Base-by-base conservation (phyloP, 2,888 invertebrate species). In the Drosophila yooni region DNA sequence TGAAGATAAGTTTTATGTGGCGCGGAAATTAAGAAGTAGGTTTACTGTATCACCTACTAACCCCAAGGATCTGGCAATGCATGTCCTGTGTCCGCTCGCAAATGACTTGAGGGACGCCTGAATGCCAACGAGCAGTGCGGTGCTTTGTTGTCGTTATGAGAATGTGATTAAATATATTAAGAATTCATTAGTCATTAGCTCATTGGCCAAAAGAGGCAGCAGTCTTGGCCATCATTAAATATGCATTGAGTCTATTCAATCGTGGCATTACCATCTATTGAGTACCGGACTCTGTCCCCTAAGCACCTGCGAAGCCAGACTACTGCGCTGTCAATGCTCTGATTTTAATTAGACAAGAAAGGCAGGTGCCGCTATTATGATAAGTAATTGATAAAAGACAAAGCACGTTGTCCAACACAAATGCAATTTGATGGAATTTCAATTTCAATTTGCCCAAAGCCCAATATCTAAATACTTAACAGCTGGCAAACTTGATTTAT, bases 1-100 rank as follows among this genome's bases (percentile, higher is more conserved):
- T 86, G 88, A 87, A 86, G 85, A 86, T 86, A 86, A 86, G 89
- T 86, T 86, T 90, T 90, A 90, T 86, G 89, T 74, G 89, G 89
- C 85, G 90, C 85, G 85, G 85, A 86, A 90, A 90, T 86, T 89
- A 90, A 83, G 90, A 90, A 90, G 72, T 86, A 89, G 81, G 88
- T 90, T 40, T 85, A 75, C 62, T 74, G 50, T 31, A 43, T 58
- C 43, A 70, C 71, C 54, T 81, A 59, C 48, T 60, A 57, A 10
- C 38, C 29, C 54, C 50, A 68, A 52, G 29, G 62, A 67, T 57
- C 52, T 62, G 56, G 77, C 77, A 62, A 68, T 50, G 62, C 76
- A 56, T 70, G 53, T 54, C 52, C 25, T 53, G 10, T 13, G 8
- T 27, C 15, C 58, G 51, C 34, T 7, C 33, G 48, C 76, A 77